phyloP scores from a whole-genome alignment of 2,888 invertebrate genomes.

The Cylindroiulus punctatus region DNA sequence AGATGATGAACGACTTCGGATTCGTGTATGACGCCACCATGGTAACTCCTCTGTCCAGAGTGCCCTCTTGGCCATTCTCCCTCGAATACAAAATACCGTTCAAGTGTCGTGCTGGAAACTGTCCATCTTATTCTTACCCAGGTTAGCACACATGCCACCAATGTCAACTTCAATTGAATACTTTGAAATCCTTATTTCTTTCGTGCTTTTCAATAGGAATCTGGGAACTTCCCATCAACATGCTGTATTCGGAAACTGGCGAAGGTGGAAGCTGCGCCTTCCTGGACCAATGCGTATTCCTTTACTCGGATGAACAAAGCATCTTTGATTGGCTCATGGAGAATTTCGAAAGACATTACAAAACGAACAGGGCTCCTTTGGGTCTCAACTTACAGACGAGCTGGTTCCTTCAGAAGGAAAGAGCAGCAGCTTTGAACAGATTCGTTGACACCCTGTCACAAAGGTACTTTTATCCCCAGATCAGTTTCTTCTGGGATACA shows the following conservation, averaged over 20 bases:
- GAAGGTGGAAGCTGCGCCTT: constrained; percentile 94
- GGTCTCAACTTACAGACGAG: constrained; percentile 78
- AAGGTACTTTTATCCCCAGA: constrained; percentile 70
- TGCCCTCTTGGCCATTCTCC: constrained; percentile 94
- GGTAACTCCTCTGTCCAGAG: constrained; percentile 80
- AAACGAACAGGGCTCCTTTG: constrained; percentile 63
- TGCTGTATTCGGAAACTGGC: constrained; percentile 86
- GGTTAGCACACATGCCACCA: constrained; percentile 68
- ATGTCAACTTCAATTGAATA: neutral
- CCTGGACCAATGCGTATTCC: constrained; percentile 89
- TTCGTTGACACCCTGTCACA: constrained; percentile 84
- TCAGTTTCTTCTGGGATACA: neutral
- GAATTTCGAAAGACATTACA: constrained; percentile 83
- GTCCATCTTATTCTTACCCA: constrained; percentile 87
- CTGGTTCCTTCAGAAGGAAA: constrained; percentile 90
- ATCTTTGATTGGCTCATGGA: constrained; percentile 85
- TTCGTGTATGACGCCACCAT: constrained; percentile 93
- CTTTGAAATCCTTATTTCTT: neutral
- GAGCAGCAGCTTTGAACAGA: constrained; percentile 82
- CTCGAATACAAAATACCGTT: constrained; percentile 92
- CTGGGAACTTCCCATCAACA: constrained; percentile 93
- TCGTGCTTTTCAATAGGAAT: constrained; percentile 70
- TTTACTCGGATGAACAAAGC: constrained; percentile 77
- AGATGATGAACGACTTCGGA: constrained; percentile 91
- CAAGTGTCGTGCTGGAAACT: constrained; percentile 92